phyloP scores from a whole-genome alignment of 2,797 vertebrate species.

The Lutjanus campechanus region DNA sequence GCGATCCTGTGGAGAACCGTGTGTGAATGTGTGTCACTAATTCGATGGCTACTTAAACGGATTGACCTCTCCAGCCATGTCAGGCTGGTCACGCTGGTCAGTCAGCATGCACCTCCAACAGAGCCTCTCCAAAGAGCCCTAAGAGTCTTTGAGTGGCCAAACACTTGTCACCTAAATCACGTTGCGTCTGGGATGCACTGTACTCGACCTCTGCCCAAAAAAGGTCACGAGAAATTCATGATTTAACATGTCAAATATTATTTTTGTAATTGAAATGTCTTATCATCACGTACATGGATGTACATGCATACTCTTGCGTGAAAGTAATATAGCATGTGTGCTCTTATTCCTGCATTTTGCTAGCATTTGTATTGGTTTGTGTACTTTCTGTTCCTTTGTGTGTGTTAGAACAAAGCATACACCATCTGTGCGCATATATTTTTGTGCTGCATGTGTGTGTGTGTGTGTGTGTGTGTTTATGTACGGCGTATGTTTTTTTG shows the following conservation, averaged over 20 bases:
- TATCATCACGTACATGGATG: neutral
- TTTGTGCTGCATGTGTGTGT: neutral
- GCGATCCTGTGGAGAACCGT: neutral
- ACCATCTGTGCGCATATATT: neutral
- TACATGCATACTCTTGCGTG: neutral
- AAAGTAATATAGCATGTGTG: neutral
- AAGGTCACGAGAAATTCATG: neutral
- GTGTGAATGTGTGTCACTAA: conserved; percentile 26
- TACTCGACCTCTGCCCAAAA: neutral
- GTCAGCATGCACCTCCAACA: conserved; percentile 16
- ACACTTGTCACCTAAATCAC: conserved; percentile 22
- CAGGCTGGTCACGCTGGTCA: conserved; percentile 58
- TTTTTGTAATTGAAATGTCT: neutral
- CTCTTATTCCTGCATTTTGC: neutral
- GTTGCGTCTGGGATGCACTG: neutral
- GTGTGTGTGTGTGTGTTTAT: neutral
- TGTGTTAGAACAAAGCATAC: neutral
- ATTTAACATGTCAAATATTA: neutral
- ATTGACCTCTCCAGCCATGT: conserved; percentile 70
- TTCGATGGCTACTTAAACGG: conserved; percentile 62
- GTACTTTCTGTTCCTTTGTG: neutral
- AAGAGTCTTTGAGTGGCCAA: conserved; percentile 7
- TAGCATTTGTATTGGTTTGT: neutral
- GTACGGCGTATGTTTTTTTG: neutral
- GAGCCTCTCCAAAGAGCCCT: conserved; percentile 30